A percentile compares a stretch with the other conserved stretches of the same genome.
Evolutionary conservation across 2,797 vertebrate species (phyloP).

Genomic region (Ptychadena robeensis): DNA sequence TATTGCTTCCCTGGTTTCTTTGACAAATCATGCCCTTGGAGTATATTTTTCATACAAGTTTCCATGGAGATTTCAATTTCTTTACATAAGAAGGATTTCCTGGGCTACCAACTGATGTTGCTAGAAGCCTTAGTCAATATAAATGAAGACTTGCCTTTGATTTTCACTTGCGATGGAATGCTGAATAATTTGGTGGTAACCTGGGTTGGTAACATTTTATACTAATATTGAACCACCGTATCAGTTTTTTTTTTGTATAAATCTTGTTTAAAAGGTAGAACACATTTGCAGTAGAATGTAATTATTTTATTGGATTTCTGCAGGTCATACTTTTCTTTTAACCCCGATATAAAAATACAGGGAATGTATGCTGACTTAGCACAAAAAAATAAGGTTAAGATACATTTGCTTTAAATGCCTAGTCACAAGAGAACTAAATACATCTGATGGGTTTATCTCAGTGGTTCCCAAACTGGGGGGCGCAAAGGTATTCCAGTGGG

Average conservation of each 20-base stretch:
- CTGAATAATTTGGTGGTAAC: constrained; percentile 52
- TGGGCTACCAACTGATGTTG: constrained; percentile 49
- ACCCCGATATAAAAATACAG: too few relatives aligned
- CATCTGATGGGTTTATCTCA: too few relatives aligned
- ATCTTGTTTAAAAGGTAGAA: not conserved
- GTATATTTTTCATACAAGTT: constrained; percentile 59
- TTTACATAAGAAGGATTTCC: constrained; percentile 55
- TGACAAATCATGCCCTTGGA: constrained; percentile 59
- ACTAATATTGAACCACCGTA: constrained; percentile 36
- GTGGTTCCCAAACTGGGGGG: too few relatives aligned
- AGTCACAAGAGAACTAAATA: too few relatives aligned
- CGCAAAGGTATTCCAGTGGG: too few relatives aligned
- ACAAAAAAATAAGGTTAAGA: too few relatives aligned
- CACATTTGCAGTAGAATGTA: not conserved
- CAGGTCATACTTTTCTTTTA: too few relatives aligned
- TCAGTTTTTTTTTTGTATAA: constrained; percentile 1
- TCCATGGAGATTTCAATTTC: constrained; percentile 61
- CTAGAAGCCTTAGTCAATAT: constrained; percentile 59
- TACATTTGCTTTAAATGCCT: too few relatives aligned
- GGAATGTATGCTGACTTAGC: too few relatives aligned
- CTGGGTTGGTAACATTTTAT: constrained; percentile 44
- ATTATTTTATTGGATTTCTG: too few relatives aligned
- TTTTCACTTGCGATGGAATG: constrained; percentile 28
- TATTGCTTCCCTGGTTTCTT: constrained; percentile 52
- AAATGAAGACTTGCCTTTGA: constrained; percentile 53